phyloP scores from a whole-genome alignment of 2,888 invertebrate species.

The Dione vanillae region DNA sequence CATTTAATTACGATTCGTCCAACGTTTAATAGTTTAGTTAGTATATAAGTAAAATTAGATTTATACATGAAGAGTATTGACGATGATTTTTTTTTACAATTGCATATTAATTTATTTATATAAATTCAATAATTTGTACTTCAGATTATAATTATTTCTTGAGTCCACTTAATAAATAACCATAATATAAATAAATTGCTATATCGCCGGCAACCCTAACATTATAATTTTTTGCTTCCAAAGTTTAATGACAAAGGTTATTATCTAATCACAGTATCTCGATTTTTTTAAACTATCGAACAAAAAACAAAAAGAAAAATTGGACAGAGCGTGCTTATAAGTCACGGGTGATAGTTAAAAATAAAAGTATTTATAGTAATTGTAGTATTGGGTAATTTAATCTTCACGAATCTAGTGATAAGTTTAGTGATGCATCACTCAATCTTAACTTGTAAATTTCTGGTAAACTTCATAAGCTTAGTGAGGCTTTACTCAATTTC shows the following conservation, averaged over 20 bases:
- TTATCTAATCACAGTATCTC: conserved; percentile 72
- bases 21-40: no score
- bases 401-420: background rate
- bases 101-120: no score
- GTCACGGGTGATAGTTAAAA: conserved; percentile 28
- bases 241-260: conserved; percentile 68
- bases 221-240: conserved; percentile 64
- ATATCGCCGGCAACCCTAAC: conserved; percentile 42
- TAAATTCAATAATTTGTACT: no score
- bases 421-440: background rate
- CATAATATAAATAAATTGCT: no score
- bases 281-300: conserved; percentile 58
- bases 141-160: no score
- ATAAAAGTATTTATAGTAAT: conserved; percentile 21
- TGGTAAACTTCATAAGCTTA: no score
- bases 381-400: conserved; percentile 5
- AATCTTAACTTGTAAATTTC: background rate
- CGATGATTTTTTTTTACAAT: no score
- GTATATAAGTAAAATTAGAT: no score
- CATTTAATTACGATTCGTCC: no score
- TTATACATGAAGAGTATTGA: no score
- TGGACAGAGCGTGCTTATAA: conserved; percentile 39
- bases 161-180: no score
- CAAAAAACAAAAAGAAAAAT: conserved; percentile 42
- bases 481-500: no score